Evolutionary conservation across 2,113 vertebrate species (phyloP).

Genomic region (Ameiurus melas): DNA sequence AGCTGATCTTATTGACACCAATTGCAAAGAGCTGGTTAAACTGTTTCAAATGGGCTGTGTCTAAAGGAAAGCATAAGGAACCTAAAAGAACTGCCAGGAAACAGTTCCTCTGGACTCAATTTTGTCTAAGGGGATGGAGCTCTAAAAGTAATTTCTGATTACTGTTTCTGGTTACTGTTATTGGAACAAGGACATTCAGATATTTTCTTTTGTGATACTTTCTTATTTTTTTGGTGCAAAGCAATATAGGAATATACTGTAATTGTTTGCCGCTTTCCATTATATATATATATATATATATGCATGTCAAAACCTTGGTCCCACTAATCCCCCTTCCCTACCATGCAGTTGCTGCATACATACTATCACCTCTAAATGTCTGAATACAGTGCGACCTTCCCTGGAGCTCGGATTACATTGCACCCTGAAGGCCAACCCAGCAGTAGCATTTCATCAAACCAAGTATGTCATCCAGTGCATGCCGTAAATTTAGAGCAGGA

Average conservation of each 20-base stretch:
- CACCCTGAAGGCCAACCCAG: not conserved
- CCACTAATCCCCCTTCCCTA: not conserved
- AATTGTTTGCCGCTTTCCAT: not conserved
- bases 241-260: not conserved
- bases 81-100: not conserved
- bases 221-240: not conserved
- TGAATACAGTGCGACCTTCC: slow-evolving; percentile 24
- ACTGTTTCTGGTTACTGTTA: too few species aligned
- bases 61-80: slow-evolving; percentile 46
- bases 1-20: slow-evolving; percentile 86
- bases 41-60: slow-evolving; percentile 76
- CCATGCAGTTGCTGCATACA: slow-evolving; percentile 7
- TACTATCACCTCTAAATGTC: not conserved
- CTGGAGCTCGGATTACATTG: slow-evolving; percentile 19
- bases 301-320: not conserved
- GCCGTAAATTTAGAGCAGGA: slow-evolving; percentile 14
- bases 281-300: not conserved
- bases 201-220: slow-evolving; percentile 8
- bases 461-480: not conserved
- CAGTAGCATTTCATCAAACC: slow-evolving; percentile 14
- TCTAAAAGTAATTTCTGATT: not conserved
- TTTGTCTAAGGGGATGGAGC: not conserved
- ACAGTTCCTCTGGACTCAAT: not conserved
- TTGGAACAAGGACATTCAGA: slow-evolving; percentile 9
- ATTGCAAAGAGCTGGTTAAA: slow-evolving; percentile 81